phyloP scores from a whole-genome alignment of 2,888 invertebrate genomes.

The Archips xylosteana region DNA sequence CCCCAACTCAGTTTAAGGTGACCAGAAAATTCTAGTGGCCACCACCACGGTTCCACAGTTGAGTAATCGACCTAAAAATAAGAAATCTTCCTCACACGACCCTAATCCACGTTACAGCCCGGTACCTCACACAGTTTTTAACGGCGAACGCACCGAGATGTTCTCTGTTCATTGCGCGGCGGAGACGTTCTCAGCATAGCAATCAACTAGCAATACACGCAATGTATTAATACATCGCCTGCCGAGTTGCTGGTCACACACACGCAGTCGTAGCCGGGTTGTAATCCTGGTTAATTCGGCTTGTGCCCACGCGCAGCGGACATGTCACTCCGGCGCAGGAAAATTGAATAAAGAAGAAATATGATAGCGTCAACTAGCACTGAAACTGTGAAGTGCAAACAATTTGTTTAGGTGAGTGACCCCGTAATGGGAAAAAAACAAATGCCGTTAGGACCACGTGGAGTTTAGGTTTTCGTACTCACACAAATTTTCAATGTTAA shows the following conservation, averaged over 20 bases:
- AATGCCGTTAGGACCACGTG: neutral
- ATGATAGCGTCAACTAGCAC: slow-evolving; percentile 69
- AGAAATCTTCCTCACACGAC: neutral
- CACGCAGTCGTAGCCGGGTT: neutral
- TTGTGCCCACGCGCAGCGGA: slow-evolving; percentile 70
- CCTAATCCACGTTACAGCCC: neutral
- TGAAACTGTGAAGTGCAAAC: slow-evolving; percentile 41
- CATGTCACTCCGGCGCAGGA: slow-evolving; percentile 67
- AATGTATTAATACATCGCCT: neutral
- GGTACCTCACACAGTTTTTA: neutral
- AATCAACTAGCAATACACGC: neutral
- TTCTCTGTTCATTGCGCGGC: neutral
- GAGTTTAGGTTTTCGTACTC: no score
- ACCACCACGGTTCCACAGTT: neutral
- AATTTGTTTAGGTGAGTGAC: slow-evolving; percentile 9
- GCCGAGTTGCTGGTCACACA: neutral
- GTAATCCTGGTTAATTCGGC: slow-evolving; percentile 20
- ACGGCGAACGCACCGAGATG: neutral
- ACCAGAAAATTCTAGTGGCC: neutral
- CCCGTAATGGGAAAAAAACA: neutral
- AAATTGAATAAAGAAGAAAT: slow-evolving; percentile 80
- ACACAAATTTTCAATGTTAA: no score
- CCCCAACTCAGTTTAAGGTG: neutral
- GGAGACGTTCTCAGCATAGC: neutral
- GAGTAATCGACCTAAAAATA: slow-evolving; percentile 3